Evolutionary conservation across 2,113 vertebrate genomes (phyloP), one percentile per base, ranked within the genome.

Genomic region (Axis porcinus): DNA sequence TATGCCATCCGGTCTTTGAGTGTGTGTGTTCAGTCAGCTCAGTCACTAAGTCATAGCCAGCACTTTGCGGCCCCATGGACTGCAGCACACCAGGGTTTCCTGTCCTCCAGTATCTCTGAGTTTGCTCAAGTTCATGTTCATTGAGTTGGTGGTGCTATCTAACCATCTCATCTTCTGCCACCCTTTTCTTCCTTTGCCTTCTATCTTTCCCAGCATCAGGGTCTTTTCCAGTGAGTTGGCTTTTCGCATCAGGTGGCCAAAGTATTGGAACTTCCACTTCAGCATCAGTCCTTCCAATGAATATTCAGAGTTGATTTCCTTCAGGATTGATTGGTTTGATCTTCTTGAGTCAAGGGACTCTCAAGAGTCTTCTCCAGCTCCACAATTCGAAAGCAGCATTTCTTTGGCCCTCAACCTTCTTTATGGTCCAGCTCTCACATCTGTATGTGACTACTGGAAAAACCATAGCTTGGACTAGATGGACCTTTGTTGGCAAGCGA

Each of bases 371-470:
- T 43, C 23, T 76, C 6, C 70, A 76, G 67, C n/a, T 21, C 23
- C 25, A 43, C 70, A 43, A 43, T 43, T 76, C 0, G 1, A 76
- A 76, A 76, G 40, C 70, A 43, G 43, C 40, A 43, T 2, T 43
- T 76, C 70, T 76, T 43, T 7, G 1, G 21, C 40, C 23, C 40
- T 76, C 40, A 76, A 1, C 23, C 40, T 43, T 76, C 40, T 76
- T 25, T 15, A 27, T 76, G 21, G 36, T 43, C 40, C 12, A 43
- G 70, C 40, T 76, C 23, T 76, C 23, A 76, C 36, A 76, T 76
- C 70, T 0, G 1, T 40, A 76, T 0, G 3, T 76, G 70, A 43
- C 23, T 27, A 43, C 40, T 43, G 40, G 40, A 76, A 76, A 43
- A 76, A 76, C 21, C 36, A 27, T 76, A 76, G 70, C 70, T 43